Evolutionary conservation across 2,797 vertebrate species (phyloP).

Genomic region (Semotilus atromaculatus): DNA sequence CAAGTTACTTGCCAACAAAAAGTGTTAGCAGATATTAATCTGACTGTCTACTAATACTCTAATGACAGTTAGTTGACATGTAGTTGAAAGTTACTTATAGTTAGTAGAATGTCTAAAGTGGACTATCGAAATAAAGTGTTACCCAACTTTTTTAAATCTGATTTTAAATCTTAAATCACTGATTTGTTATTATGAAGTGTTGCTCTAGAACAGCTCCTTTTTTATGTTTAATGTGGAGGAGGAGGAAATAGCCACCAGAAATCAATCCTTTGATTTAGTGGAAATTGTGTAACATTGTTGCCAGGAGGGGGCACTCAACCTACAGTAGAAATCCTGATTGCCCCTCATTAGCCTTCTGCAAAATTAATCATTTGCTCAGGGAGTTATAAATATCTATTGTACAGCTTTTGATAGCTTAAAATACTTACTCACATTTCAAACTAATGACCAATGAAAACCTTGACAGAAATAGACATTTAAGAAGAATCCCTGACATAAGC

Average conservation of each 20-base stretch:
- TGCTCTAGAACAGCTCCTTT: no score
- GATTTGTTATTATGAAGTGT: neutral
- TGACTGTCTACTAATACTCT: no score
- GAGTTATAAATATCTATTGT: neutral
- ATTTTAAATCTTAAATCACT: neutral
- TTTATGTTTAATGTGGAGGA: neutral
- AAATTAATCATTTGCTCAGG: neutral
- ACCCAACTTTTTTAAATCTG: no score
- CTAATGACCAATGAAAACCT: neutral
- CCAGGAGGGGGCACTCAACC: neutral
- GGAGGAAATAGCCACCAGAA: neutral
- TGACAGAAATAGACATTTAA: slow-evolving; percentile 36
- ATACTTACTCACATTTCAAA: neutral
- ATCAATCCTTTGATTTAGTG: neutral
- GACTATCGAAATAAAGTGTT: no score
- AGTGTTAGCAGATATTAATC: no score
- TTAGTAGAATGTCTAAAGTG: no score
- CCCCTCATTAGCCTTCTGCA: neutral
- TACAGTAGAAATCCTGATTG: neutral
- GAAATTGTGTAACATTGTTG: neutral
- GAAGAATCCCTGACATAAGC: slow-evolving; percentile 42
- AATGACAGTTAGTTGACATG: no score
- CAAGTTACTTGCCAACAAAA: no score
- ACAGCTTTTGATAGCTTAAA: neutral
- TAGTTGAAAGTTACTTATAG: no score